These are phyloP conservation scores for Sandelia bainsii DNA, from an alignment of 2,797 vertebrate species.

Conservation along the genomic window DNA sequence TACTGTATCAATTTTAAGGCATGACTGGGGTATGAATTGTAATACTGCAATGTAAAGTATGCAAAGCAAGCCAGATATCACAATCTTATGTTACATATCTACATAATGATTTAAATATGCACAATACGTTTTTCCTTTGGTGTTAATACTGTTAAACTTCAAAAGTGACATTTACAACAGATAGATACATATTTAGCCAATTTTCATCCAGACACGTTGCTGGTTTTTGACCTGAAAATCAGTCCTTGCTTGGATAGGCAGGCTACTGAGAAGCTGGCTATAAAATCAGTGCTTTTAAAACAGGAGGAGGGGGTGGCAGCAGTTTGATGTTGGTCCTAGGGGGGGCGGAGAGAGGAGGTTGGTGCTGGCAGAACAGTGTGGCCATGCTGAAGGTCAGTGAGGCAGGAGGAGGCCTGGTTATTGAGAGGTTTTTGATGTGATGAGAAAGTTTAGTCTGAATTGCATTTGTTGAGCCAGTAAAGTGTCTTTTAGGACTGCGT, in stretches of 20 bases:
- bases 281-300: slow-evolving; percentile 8
- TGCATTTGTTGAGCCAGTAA: slow-evolving; percentile 4
- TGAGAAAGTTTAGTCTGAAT: slow-evolving; percentile 1
- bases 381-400: slow-evolving; percentile 45
- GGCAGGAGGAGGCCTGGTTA: background rate
- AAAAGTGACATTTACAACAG: background rate
- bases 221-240: slow-evolving; percentile 3
- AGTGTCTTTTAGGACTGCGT: background rate
- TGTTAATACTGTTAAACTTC: background rate
- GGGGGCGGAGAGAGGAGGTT: slow-evolving; percentile 10
- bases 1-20: background rate
- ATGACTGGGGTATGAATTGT: background rate
- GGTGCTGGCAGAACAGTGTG: slow-evolving; percentile 39
- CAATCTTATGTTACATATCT: background rate
- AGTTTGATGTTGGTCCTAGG: slow-evolving; percentile 17
- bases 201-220: too few relatives aligned
- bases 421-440: slow-evolving; percentile 2
- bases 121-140: background rate
- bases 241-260: background rate
- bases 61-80: background rate
- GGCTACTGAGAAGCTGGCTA: background rate
- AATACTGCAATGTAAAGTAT: background rate
- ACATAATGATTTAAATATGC: too few relatives aligned
- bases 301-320: slow-evolving; percentile 13
- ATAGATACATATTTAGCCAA: background rate